Evolutionary conservation across 2,113 vertebrate species (phyloP).

Genomic region (Albula goreensis): DNA sequence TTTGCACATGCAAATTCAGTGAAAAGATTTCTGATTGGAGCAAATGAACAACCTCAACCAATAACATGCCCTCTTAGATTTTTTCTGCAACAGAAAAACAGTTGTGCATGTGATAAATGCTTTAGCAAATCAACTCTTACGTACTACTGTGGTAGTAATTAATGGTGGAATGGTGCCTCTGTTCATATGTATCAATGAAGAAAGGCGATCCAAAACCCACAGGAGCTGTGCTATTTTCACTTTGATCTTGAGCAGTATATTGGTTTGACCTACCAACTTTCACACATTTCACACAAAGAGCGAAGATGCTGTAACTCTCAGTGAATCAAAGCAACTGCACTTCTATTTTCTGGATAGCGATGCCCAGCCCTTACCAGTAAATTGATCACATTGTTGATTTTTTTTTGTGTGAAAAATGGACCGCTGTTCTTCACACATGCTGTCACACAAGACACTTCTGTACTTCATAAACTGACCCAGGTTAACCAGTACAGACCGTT

Average conservation of each 20-base stretch:
- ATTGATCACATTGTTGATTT: neutral
- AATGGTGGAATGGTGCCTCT: too few species aligned
- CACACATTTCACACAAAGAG: neutral
- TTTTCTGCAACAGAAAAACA: too few species aligned
- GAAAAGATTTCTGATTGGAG: too few species aligned
- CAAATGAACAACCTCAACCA: too few species aligned
- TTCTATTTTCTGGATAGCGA: neutral
- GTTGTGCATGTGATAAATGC: too few species aligned
- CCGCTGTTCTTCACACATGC: neutral
- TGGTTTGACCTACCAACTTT: neutral
- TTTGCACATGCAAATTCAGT: too few species aligned
- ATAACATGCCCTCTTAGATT: too few species aligned
- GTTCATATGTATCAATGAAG: neutral
- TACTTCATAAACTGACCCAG: slow-evolving; percentile 5
- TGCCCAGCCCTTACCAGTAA: neutral
- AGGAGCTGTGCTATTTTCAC: neutral
- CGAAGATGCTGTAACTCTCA: neutral
- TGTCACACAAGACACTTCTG: slow-evolving; percentile 12
- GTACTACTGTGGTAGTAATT: neutral
- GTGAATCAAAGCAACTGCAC: too few species aligned
- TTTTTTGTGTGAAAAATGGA: neutral
- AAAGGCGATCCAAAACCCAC: neutral
- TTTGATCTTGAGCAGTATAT: neutral
- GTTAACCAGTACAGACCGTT: neutral
- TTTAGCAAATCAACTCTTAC: too few species aligned